Conservation (phyloP, 2,113 vertebrate species). For the Arenaria interpres region DNA sequence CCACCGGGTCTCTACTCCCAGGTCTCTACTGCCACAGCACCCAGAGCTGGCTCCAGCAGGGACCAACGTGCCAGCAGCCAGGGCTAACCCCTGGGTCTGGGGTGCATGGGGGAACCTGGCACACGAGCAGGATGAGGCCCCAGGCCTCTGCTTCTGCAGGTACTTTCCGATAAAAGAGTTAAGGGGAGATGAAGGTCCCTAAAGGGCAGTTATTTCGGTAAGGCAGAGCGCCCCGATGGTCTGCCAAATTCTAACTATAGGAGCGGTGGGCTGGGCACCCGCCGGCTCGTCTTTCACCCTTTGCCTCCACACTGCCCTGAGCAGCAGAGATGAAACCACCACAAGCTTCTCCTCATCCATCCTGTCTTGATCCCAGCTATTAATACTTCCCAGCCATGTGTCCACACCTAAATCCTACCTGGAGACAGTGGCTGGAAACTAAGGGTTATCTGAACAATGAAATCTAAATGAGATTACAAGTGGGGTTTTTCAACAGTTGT, state of each 20-base stretch:
- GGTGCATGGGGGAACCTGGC: accelerated
- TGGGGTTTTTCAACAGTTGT: background rate
- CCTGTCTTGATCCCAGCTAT: background rate
- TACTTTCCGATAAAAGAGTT: background rate
- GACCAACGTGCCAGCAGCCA: accelerated
- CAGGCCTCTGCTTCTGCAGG: background rate
- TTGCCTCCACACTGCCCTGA: background rate
- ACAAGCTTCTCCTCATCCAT: background rate
- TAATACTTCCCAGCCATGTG: background rate
- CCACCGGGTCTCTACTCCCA: background rate
- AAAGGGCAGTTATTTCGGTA: slow-evolving; percentile 48
- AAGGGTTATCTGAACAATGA: background rate
- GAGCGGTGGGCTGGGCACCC: background rate
- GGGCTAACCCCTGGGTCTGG: background rate
- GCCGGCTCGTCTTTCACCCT: background rate
- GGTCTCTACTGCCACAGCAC: background rate
- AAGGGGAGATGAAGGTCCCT: background rate
- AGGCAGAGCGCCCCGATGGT: background rate
- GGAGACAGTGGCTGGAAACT: background rate
- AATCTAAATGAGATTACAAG: background rate
- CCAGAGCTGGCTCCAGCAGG: background rate
- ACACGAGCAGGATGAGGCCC: background rate
- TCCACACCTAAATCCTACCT: background rate
- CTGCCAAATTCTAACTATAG: slow-evolving; percentile 64
- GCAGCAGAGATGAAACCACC: background rate